Conservation (phyloP, 2,888 invertebrate genomes). For the Eudemis profundana region DNA sequence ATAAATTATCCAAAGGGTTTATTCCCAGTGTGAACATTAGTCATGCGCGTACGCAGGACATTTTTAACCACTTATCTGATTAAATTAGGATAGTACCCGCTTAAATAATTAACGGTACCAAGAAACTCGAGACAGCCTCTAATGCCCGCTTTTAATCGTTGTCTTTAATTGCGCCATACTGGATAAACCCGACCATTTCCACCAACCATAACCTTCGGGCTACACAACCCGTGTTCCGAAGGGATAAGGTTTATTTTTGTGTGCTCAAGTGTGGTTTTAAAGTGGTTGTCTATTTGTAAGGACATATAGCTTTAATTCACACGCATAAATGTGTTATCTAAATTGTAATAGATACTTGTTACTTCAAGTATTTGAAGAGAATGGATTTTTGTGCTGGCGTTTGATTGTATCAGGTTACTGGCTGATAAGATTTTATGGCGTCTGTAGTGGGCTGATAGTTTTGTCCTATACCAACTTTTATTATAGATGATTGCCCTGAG, state of each 20-base stretch:
- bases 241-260: conserved; percentile 9
- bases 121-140: conserved; percentile 52
- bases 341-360: conserved; percentile 44
- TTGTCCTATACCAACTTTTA: conserved; percentile 30
- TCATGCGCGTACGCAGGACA: conserved; percentile 25
- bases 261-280: not conserved
- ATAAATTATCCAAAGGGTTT: conserved; percentile 32
- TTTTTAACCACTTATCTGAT: conserved; percentile 51
- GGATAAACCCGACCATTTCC: conserved; percentile 47
- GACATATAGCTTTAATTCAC: conserved; percentile 39
- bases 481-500: conserved; percentile 4
- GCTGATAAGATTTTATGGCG: conserved; percentile 41
- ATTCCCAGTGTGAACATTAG: conserved; percentile 16
- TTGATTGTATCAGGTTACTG: conserved; percentile 44
- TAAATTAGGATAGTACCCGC: conserved; percentile 53
- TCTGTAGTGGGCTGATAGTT: conserved; percentile 23
- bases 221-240: conserved; percentile 10
- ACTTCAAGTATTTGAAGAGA: conserved; percentile 42
- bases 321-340: conserved; percentile 43
- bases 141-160: conserved; percentile 57
- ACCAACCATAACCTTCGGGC: conserved; percentile 23
- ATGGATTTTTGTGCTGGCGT: conserved; percentile 37
- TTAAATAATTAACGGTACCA: conserved; percentile 48
- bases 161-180: conserved; percentile 54
- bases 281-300: conserved; percentile 33